Evolutionary conservation across 2,797 vertebrate species (phyloP), one percentile per base, ranked within the genome.

Genomic region (Platalea minor): DNA sequence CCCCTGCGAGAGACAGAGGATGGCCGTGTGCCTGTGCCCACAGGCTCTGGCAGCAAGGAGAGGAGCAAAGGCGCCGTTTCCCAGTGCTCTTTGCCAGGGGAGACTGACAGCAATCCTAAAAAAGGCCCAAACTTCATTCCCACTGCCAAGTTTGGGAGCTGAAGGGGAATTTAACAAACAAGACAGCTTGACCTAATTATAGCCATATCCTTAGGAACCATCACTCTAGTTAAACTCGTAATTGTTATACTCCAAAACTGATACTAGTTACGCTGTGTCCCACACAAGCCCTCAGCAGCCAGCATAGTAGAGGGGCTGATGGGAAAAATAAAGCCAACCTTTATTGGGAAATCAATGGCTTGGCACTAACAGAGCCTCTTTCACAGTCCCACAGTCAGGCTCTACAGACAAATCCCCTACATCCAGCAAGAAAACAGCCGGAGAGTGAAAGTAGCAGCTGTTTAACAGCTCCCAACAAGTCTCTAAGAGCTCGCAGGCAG

Each of bases 381-480:
- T 95, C 92, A 95, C 65, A 85, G 65, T 15, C 75, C 63, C 31
- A 41, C 67, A n/a, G 73, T 29, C 57, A 39, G 57, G 48, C 69
- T 91, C 15, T 24, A 70, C 51, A 86, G 41, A 89, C 63, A 90
- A 63, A 80, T 46, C 46, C 70, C 79, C 33, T 23, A 50, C 7
- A 73, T 4, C 70, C 88, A 92, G 85, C 74, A 70, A 63, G 72
- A 82, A 95, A 94, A 87, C 87, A 95, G 89, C 28, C 43, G 7
- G 45, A 35, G 85, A 95, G 41, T 89, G 93, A 96, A 95, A 85
- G 85, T 0, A 78, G 89, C 97, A 96, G 95, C 94, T 97, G 96
- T 89, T 93, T 37, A 51, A 63, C 70, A 94, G 91, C 41, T 70
- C 64, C 78, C 24, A 77, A 20, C 51, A 72, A 85, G 82, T 46